A percentile compares a stretch with the other conserved stretches of the same genome.
Evolutionary conservation across 2,888 invertebrate genomes (phyloP).

Genomic region (Drosophila pseudotakahashii): DNA sequence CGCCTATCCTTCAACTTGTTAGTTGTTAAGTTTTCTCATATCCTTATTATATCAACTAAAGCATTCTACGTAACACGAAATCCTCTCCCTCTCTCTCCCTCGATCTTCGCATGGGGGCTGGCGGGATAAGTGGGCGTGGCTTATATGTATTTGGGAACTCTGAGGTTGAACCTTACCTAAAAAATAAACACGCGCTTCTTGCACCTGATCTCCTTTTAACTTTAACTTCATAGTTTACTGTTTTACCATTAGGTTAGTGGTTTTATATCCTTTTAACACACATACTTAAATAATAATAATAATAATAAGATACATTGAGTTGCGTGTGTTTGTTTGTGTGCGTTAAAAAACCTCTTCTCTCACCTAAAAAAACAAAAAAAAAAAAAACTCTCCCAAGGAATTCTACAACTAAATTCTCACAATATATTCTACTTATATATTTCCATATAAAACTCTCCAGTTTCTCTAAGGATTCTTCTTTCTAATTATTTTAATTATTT

Average conservation of each 20-base stretch:
- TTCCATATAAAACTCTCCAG: conserved; percentile 17
- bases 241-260: conserved; percentile 6
- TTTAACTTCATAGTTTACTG: conserved; percentile 8
- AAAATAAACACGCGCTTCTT: conserved; percentile 19
- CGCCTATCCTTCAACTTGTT: conserved; percentile 13
- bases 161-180: conserved; percentile 5
- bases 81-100: conserved; percentile 11
- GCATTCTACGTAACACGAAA: conserved; percentile 37
- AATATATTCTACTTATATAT: conserved; percentile 45
- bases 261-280: conserved; percentile 15
- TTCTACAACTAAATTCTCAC: conserved; percentile 43
- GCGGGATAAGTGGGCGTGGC: conserved; percentile 9
- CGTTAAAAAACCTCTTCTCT: conserved; percentile 6
- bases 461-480: conserved; percentile 17
- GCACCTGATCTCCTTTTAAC: conserved; percentile 3
- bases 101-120: neutral
- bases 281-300: conserved; percentile 11
- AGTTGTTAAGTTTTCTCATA: conserved; percentile 23
- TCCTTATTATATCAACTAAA: conserved; percentile 25
- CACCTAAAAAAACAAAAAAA: conserved; percentile 6
- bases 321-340: conserved; percentile 30
- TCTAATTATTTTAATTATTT: conserved; percentile 30
- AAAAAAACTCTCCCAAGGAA: conserved; percentile 22
- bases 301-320: conserved; percentile 31
- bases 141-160: neutral